phyloP scores from a whole-genome alignment of 2,888 invertebrate genomes.

The Strigamia transsilvanica region DNA sequence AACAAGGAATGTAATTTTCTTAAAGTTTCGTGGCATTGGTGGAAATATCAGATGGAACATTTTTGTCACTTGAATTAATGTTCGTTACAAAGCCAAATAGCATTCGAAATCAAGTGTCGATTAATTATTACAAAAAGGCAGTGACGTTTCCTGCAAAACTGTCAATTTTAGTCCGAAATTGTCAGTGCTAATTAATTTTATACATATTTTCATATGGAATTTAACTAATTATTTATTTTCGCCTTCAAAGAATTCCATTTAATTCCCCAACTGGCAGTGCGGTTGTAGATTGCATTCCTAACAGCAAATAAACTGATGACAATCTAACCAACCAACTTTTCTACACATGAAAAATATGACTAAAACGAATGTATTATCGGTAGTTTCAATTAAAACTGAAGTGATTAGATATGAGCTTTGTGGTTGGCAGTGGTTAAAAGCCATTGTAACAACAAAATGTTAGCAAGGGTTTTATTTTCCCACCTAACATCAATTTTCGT shows the following conservation, averaged over 20 bases:
- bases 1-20: constrained; percentile 10
- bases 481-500: constrained; percentile 10
- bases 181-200: background rate
- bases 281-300: constrained; percentile 43
- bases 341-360: constrained; percentile 34
- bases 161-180: constrained; percentile 40
- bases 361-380: background rate
- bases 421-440: constrained; percentile 48
- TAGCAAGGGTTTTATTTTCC: constrained; percentile 32
- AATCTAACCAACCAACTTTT: constrained; percentile 44
- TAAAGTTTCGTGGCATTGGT: background rate
- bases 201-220: background rate
- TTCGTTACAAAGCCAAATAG: background rate
- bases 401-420: constrained; percentile 37
- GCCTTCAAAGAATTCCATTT: background rate
- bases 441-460: constrained; percentile 36
- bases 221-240: background rate
- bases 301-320: constrained; percentile 39
- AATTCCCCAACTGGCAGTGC: constrained; percentile 35
- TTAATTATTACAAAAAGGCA: constrained; percentile 29
- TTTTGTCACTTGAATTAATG: background rate
- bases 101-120: background rate
- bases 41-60: constrained; percentile 9
- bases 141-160: constrained; percentile 24
- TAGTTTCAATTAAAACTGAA: constrained; percentile 3